Evolutionary conservation across 2,888 invertebrate species (phyloP), one percentile per base, ranked within the genome.

Genomic region (Pyrrhosoma nymphula): DNA sequence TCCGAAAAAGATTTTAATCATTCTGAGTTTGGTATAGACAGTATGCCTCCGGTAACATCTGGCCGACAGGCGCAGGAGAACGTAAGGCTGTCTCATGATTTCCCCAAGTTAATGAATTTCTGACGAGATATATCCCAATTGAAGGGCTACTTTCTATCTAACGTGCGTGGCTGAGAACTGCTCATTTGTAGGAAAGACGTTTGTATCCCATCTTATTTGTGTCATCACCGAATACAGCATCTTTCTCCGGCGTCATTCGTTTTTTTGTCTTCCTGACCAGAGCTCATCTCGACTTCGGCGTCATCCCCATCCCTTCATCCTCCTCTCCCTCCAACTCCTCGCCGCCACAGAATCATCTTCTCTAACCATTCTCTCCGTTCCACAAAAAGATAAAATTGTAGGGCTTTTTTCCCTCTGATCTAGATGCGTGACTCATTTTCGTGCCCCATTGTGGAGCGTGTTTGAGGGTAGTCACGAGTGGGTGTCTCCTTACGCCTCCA

Each of bases 381-480:
- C 82, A 82, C 23, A 18, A 82, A 82, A 82, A 82, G 30, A 35
- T 18, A 82, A 82, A 82, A 82, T 82, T 35, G 82, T 82, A 35
- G 82, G 82, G 82, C 14, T 82, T 14, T 35, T 82, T 60, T 60
- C n/a, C 20, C 60, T 20, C 82, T 35, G 82, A 82, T 35, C 82
- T 82, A 35, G 82, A 82, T 82, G 82, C 82, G 82, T 82, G 82
- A 82, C 82, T 82, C 82, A 82, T 30, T 82, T 82, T 35, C 82
- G 82, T 82, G 82, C 82, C 82, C 82, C 82, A 82, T 82, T 26
- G 82, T n/a, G 16, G 16, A 82, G 82, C 82, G 82, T 30, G 82
- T 82, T 82, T 12, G 82, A 26, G 26, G 82, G 30, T 35, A 82
- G 82, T 82, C 82, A 82, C 82, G 82, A 82, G 35, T 82, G 82